phyloP scores from a whole-genome alignment of 2,797 vertebrate genomes.

The Mastacembelus armatus region DNA sequence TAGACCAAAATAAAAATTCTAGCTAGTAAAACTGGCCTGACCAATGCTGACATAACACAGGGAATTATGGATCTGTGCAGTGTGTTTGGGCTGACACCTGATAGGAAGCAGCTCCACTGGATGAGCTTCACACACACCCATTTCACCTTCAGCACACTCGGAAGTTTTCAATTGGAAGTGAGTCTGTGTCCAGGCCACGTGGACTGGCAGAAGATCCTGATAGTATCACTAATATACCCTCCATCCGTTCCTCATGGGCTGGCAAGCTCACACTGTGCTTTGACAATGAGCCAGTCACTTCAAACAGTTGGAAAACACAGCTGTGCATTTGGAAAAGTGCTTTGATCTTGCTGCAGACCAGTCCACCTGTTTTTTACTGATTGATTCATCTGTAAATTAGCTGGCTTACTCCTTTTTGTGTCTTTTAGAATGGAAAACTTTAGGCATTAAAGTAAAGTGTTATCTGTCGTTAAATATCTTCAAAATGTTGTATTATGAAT shows the following conservation, averaged over 20 bases:
- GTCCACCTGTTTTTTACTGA: slow-evolving; percentile 44
- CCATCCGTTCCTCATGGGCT: slow-evolving; percentile 60
- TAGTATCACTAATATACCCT: slow-evolving; percentile 58
- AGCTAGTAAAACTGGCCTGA: slow-evolving; percentile 35
- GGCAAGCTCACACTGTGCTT: slow-evolving; percentile 53
- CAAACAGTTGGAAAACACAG: slow-evolving; percentile 78
- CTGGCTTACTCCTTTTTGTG: slow-evolving; percentile 38
- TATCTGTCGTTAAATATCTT: no score
- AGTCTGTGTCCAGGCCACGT: slow-evolving; percentile 57
- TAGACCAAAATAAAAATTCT: slow-evolving; percentile 27
- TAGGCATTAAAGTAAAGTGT: slow-evolving; percentile 9
- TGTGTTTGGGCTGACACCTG: slow-evolving; percentile 70
- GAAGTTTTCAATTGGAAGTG: slow-evolving; percentile 75
- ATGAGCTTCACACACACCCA: slow-evolving; percentile 54
- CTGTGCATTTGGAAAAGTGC: slow-evolving; percentile 58
- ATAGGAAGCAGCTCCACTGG: slow-evolving; percentile 56
- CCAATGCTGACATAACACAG: slow-evolving; percentile 11
- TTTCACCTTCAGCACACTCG: slow-evolving; percentile 51
- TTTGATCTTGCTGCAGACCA: slow-evolving; percentile 74
- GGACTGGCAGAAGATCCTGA: slow-evolving; percentile 55
- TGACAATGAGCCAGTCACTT: slow-evolving; percentile 81
- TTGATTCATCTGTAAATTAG: slow-evolving; percentile 52
- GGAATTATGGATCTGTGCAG: slow-evolving; percentile 18
- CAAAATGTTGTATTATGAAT: no score
- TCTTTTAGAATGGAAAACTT: slow-evolving; percentile 37